Evolutionary conservation across 2,113 vertebrate genomes (phyloP).

Genomic region (Ailurus styani): DNA sequence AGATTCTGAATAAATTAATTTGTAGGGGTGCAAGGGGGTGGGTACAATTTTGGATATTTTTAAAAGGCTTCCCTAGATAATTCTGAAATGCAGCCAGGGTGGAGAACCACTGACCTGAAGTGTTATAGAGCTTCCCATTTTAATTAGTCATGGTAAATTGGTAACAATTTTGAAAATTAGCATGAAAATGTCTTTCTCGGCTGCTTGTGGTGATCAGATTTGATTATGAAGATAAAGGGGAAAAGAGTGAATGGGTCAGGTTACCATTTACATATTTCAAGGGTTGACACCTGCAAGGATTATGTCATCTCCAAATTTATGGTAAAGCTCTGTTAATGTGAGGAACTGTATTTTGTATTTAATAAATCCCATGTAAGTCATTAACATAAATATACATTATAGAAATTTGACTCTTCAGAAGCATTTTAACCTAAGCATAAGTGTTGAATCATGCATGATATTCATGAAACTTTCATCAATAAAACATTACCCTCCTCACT

Average conservation of each 20-base stretch:
- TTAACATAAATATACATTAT: neutral
- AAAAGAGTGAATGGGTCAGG: neutral
- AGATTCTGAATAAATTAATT: neutral
- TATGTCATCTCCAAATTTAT: neutral
- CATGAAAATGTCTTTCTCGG: constrained; percentile 24
- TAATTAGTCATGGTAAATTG: constrained; percentile 2
- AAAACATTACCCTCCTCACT: neutral
- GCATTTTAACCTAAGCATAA: neutral
- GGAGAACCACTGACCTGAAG: neutral
- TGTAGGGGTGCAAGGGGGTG: neutral
- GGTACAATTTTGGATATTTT: neutral
- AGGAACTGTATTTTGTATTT: neutral
- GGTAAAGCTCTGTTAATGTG: neutral
- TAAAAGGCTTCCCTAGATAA: neutral
- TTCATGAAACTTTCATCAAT: neutral
- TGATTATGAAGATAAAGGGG: neutral
- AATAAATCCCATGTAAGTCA: neutral
- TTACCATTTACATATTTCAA: neutral
- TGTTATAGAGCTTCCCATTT: neutral
- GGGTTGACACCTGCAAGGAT: neutral
- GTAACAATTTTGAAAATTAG: constrained; percentile 14
- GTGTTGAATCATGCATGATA: neutral
- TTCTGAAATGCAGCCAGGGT: neutral
- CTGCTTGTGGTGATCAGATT: neutral
- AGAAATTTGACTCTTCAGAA: neutral